These are phyloP conservation scores for Scolanthus callimorphus DNA, from an alignment of 92 coral and sea anemone genomes.

Conservation along the genomic window DNA sequence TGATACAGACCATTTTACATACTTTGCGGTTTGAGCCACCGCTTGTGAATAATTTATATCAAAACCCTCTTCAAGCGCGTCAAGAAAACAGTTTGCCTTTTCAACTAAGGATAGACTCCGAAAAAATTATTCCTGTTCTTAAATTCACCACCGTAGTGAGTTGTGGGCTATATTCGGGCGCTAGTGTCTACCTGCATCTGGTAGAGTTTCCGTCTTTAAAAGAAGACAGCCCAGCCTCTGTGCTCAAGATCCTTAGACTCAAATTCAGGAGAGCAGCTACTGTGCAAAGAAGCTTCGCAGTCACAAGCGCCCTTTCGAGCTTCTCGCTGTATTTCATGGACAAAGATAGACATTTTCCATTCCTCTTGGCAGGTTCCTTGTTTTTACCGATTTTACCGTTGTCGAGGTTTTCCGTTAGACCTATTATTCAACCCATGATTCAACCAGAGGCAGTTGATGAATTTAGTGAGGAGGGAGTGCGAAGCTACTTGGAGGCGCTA, in stretches of 20 bases:
- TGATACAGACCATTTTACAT: no score
- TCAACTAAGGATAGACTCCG: slow-evolving; percentile 33
- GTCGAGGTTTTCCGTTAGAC: slow-evolving; percentile 7
- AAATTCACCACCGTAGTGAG: slow-evolving; percentile 16
- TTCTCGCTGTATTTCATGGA: slow-evolving; percentile 27
- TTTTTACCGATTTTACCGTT: slow-evolving; percentile 16
- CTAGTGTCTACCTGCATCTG: slow-evolving; percentile 4
- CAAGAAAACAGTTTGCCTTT: no score
- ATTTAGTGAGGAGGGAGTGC: slow-evolving; percentile 18
- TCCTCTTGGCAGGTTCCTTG: slow-evolving; percentile 19
- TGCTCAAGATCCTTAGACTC: slow-evolving; percentile 32
- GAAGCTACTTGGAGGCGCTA: slow-evolving; percentile 7
- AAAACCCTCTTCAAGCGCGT: no score
- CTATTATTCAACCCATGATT: slow-evolving; percentile 1
- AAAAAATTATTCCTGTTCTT: slow-evolving; percentile 17
- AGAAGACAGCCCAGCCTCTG: slow-evolving; percentile 19
- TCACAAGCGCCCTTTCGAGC: slow-evolving; percentile 9
- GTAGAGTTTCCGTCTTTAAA: slow-evolving; percentile 28
- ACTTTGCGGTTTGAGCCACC: no score
- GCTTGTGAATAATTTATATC: no score
- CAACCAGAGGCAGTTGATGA: slow-evolving; percentile 23
- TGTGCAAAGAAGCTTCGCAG: slow-evolving; percentile 1
- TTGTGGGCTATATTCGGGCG: slow-evolving; percentile 23
- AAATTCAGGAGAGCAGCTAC: not conserved
- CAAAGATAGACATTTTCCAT: slow-evolving; percentile 27